Base-by-base conservation (phyloP, 2,888 invertebrate genomes). In the Lysandra bellargus region DNA sequence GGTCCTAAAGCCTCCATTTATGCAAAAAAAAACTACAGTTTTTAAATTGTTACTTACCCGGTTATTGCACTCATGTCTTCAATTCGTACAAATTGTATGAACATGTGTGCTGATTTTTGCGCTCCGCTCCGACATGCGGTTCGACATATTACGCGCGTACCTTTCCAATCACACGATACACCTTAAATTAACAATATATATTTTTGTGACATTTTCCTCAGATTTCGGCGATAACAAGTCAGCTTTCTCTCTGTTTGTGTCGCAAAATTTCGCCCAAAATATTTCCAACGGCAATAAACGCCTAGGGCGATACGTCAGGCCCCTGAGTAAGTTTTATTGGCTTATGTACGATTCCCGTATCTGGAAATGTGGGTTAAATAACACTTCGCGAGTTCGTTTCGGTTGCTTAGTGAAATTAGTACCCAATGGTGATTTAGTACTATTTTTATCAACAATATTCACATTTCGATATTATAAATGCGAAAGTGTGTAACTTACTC, bases 281-380 rank as follows among this genome's bases (percentile, higher is more conserved):
- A 69, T 74, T 74, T 74, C 17, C 74, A 74, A 44, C 44, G 17
- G 14, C 69, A 69, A 69, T 69, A 69, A 69, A 74, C 74, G 74
- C 74, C 74, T 44, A 23, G 23, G 12, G 74, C 14, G n/a, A 74
- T 74, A 44, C 74, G n/a, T 74, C 74, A 74, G 40, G 23, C 74
- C 44, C 74, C 44, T n/a, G 74, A 44, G 40, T 44, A 44, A 74
- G 74, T 74, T 74, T 44, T 74, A 74, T 74, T 74, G 74, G 44
- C 74, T 44, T 44, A 74, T 74, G 14, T 44, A n/a, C 33, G 7
- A 74, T 3, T 73, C 40, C 37, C 73, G 40, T 3, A 73, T 73
- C 44, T 1, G 14, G 33, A 69, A 61, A 69, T 69, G 69, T 69
- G 33, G 69, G 37, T 69, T 37, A 69, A 33, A 17, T 37, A 69